These are phyloP conservation scores for Lophotis ruficrista DNA, from an alignment of 2,113 vertebrate species.

Conservation along the genomic window DNA sequence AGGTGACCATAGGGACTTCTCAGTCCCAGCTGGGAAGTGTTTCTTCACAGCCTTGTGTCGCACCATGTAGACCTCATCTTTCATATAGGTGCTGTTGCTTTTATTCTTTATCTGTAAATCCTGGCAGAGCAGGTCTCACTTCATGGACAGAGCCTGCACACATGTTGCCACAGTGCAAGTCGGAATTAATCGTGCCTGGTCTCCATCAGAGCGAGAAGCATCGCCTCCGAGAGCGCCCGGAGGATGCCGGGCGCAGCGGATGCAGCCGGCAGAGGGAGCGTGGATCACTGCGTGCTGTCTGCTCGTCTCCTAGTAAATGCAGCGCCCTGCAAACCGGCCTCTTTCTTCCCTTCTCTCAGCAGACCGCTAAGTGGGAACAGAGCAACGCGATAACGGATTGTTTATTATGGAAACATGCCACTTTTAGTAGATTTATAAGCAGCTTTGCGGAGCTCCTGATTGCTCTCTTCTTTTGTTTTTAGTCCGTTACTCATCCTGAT, in stretches of 20 bases:
- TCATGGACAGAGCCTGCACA: fast-evolving
- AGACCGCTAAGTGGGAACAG: not conserved
- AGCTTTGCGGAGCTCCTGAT: slow-evolving; percentile 34
- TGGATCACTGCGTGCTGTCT: not conserved
- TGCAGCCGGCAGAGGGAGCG: slow-evolving; percentile 44
- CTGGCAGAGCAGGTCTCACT: not conserved
- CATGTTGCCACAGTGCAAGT: fast-evolving
- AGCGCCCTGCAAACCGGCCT: not conserved
- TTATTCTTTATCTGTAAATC: not conserved
- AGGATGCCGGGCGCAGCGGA: fast-evolving
- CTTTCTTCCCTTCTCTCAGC: not conserved
- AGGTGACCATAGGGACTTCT: not conserved
- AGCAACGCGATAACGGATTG: slow-evolving; percentile 3
- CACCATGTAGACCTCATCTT: not conserved
- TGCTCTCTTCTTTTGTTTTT: slow-evolving; percentile 8
- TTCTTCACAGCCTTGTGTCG: not conserved
- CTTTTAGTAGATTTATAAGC: slow-evolving; percentile 43
- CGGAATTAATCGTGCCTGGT: fast-evolving
- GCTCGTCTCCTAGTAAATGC: not conserved
- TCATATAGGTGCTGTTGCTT: not conserved
- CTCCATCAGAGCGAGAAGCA: not conserved
- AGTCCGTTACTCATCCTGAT: slow-evolving; percentile 41
- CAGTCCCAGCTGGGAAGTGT: not conserved
- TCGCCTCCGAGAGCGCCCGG: fast-evolving
- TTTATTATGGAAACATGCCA: slow-evolving; percentile 60